Percentiles rank a stretch among this genome's conserved stretches.
Evolutionary conservation across 2,888 invertebrate genomes (phyloP).

Genomic region (Heteromurus nitidus): DNA sequence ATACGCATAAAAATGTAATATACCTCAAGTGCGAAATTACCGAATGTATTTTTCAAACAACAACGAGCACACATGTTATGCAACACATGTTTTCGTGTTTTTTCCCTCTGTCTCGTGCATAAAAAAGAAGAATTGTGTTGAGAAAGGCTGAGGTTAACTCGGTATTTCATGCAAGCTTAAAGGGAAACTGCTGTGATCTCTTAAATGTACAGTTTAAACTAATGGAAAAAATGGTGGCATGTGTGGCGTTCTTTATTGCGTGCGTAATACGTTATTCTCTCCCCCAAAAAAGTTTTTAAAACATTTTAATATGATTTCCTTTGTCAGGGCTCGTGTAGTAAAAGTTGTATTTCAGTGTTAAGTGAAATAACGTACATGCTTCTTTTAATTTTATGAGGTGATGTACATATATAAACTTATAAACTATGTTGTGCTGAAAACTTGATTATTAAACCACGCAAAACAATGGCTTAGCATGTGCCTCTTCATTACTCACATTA

Average conservation of each 20-base stretch:
- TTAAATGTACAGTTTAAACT: slow-evolving; percentile 24
- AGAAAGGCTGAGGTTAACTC: slow-evolving; percentile 17
- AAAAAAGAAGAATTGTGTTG: slow-evolving; percentile 10
- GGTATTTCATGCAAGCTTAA: slow-evolving; percentile 18
- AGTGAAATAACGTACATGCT: too few species aligned
- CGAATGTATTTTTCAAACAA: neutral
- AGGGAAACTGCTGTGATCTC: neutral
- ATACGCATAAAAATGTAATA: too few species aligned
- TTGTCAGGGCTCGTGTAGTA: too few species aligned
- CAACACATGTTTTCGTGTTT: slow-evolving; percentile 30
- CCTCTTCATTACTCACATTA: slow-evolving; percentile 34
- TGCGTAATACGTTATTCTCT: too few species aligned
- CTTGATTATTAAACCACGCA: neutral
- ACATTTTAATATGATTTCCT: too few species aligned
- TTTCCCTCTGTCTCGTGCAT: slow-evolving; percentile 10
- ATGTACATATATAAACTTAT: neutral
- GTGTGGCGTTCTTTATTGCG: too few species aligned
- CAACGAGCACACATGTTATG: neutral
- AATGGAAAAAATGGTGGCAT: neutral
- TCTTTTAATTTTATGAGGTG: neutral
- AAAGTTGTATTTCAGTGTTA: too few species aligned
- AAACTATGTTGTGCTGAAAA: neutral
- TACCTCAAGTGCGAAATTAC: too few species aligned
- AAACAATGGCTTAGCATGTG: neutral
- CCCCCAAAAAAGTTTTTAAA: too few species aligned